Evolutionary conservation across 30 jellyfish, hydroid and myxozoan species (phyloP).

Genomic region (Pseudorhiza aurosa): DNA sequence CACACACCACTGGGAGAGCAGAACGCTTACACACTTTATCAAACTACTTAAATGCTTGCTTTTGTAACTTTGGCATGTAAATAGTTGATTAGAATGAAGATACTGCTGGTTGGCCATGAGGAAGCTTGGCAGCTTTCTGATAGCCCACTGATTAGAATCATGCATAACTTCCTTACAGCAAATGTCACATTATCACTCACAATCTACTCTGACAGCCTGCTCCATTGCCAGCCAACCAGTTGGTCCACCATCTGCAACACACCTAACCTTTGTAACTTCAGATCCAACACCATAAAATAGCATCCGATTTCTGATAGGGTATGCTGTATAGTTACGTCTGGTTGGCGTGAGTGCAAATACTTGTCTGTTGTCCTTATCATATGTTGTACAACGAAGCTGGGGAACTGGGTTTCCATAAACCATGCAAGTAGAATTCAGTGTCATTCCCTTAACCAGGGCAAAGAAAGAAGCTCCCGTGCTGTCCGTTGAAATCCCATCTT

Average conservation of each 20-base stretch:
- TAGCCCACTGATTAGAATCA: too few relatives aligned
- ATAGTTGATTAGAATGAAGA: too few relatives aligned
- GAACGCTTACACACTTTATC: too few relatives aligned
- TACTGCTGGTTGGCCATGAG: too few relatives aligned
- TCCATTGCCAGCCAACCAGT: not conserved
- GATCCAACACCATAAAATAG: not conserved
- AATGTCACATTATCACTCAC: too few relatives aligned
- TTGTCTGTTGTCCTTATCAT: not conserved
- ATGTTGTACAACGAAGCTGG: not conserved
- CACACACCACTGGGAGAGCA: too few relatives aligned
- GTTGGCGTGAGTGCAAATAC: not conserved
- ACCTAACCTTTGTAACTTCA: not conserved
- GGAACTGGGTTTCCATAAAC: slow-evolving; percentile 39
- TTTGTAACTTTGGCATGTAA: too few relatives aligned
- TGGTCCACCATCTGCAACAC: slow-evolving; percentile 29
- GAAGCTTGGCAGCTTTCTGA: too few relatives aligned
- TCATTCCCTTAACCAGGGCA: slow-evolving; percentile 4
- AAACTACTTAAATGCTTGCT: too few relatives aligned
- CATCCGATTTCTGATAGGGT: not conserved
- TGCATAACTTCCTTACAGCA: too few relatives aligned
- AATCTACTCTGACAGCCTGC: not conserved
- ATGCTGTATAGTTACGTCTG: not conserved
- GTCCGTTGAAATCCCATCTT: not conserved
- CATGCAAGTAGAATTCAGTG: slow-evolving; percentile 11
- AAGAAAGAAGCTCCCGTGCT: not conserved